Evolutionary conservation across 1,140 invertebrate genomes (phyloP).

Genomic region (Neotoxoptera formosana): DNA sequence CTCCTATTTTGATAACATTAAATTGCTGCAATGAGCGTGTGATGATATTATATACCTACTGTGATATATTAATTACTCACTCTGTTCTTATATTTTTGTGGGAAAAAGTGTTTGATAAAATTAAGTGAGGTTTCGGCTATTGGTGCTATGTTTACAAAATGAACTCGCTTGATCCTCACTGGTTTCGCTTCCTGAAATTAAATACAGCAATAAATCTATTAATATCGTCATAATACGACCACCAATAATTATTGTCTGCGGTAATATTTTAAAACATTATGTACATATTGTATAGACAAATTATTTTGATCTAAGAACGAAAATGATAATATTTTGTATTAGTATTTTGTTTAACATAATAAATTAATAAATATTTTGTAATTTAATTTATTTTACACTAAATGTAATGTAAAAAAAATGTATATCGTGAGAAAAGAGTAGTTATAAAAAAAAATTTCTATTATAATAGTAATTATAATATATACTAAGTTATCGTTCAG

Average conservation of each 20-base stretch:
- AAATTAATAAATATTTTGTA: not conserved
- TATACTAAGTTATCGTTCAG: no score
- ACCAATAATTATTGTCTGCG: not conserved
- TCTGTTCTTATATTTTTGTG: conserved; percentile 32
- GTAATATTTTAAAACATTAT: not conserved
- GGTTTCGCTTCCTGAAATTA: conserved; percentile 47
- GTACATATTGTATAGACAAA: not conserved
- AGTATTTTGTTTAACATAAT: not conserved
- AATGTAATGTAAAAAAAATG: not conserved
- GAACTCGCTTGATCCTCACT: conserved; percentile 41
- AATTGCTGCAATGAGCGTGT: not conserved
- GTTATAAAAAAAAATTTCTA: not conserved
- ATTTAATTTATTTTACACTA: not conserved
- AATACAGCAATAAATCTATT: not conserved
- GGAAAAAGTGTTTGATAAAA: conserved; percentile 50
- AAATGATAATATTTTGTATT: not conserved
- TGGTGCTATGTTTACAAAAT: conserved; percentile 35
- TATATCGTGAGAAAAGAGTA: not conserved
- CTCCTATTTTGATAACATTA: not conserved
- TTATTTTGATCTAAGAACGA: not conserved
- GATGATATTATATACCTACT: not conserved
- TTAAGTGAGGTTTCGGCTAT: conserved; percentile 46
- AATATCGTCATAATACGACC: not conserved
- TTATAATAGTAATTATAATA: no score
- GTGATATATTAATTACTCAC: not conserved